phyloP scores from a whole-genome alignment of 1,140 invertebrate species.

The Capitella teleta region DNA sequence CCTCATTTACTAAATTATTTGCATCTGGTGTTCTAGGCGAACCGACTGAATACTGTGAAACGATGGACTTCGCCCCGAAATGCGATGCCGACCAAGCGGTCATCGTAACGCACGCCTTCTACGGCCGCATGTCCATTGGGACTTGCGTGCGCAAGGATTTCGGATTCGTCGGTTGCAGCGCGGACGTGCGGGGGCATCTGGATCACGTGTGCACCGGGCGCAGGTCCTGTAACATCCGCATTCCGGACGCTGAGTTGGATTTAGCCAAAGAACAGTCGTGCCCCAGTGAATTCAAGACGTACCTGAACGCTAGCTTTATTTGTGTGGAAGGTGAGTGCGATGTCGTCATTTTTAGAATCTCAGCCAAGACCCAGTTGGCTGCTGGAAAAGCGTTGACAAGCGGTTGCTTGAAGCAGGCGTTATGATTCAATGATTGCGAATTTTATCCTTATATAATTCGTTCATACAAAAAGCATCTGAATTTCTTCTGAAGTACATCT shows the following conservation, averaged over 20 bases:
- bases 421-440: too few relatives aligned
- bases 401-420: too few relatives aligned
- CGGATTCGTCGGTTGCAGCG: slow-evolving; percentile 6
- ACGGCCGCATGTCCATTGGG: slow-evolving; percentile 4
- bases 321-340: slow-evolving; percentile 4
- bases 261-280: slow-evolving; percentile 1
- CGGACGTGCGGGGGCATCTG: background rate
- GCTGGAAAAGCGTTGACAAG: too few relatives aligned
- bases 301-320: slow-evolving; percentile 3
- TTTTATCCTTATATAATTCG: too few relatives aligned
- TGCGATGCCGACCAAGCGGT: slow-evolving; percentile 1
- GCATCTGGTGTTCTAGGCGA: too few relatives aligned
- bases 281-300: slow-evolving; percentile 6
- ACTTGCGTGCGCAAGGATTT: background rate
- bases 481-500: too few relatives aligned
- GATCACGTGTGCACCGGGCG: slow-evolving; percentile 4
- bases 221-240: background rate
- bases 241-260: slow-evolving; percentile 3
- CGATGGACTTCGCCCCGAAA: background rate
- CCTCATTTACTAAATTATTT: too few relatives aligned
- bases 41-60: slow-evolving; percentile 2
- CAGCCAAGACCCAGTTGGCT: too few relatives aligned
- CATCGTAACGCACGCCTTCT: background rate
- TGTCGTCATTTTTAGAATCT: too few relatives aligned
- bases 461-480: too few relatives aligned